Conservation (phyloP, 2,113 vertebrate species). For the Hippopotamus amphibius region DNA sequence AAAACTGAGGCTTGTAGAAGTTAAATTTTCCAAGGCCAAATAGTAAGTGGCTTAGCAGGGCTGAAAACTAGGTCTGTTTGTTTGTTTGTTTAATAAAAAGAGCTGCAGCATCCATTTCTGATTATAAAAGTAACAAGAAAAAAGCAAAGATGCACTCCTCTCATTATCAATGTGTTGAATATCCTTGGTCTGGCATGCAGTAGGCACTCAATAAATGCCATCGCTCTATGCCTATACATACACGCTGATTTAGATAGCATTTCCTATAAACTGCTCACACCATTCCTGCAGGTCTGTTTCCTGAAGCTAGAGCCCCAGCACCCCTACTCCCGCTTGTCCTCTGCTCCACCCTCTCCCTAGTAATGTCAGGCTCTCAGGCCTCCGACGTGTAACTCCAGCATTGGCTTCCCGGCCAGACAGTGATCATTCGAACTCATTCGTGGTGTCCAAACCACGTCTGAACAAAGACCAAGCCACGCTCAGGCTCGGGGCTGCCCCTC, state of each 20-base stretch:
- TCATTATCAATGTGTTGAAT: conserved; percentile 21
- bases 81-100: background rate
- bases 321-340: background rate
- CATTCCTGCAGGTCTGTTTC: background rate
- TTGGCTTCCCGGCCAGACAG: background rate
- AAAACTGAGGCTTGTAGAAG: conserved; percentile 37
- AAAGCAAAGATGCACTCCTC: background rate
- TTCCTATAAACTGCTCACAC: background rate
- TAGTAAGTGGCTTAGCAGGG: background rate
- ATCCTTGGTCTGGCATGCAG: background rate
- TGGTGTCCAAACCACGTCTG: background rate
- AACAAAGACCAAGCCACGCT: background rate
- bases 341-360: background rate
- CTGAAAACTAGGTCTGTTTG: background rate
- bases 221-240: background rate
- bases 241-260: background rate
- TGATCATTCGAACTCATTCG: background rate
- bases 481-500: background rate
- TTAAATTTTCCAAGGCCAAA: conserved; percentile 10
- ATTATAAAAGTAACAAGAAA: background rate
- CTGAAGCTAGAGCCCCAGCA: background rate
- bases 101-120: background rate
- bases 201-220: background rate
- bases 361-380: background rate
- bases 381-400: background rate